Evolutionary conservation across 2,888 invertebrate genomes (phyloP), one percentile per base, ranked within the genome.

Genomic region (Drosophila paucipuncta): DNA sequence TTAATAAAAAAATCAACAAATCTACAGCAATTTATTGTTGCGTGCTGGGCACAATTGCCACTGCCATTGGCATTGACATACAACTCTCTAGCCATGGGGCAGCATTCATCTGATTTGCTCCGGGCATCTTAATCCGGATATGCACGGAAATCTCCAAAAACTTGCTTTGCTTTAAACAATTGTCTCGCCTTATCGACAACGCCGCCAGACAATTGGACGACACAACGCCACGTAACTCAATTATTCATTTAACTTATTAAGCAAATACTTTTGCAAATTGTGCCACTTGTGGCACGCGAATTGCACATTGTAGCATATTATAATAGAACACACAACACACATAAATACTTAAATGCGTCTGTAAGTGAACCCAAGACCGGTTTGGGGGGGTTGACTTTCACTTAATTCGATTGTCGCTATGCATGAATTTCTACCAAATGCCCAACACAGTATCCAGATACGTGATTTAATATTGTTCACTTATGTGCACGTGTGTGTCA

Each of bases 161-260:
- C 54, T 28, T 37, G n/a, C 31, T 31, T 59, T 31, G 16, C 35
- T 61, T 70, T 47, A 49, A 66, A 49, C 66, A 69, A 69, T 67
- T 73, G 68, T 66, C 71, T 66, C 76, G 78, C 60, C 53, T 73
- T 76, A 78, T 76, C 62, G 73, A 73, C 60, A 53, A 22, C 25
- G 53, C 39, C 64, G 33, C 66, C 73, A 66, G 58, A 43, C 58
- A 63, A 31, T 67, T 49, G 28, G 68, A 72, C 52, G 65, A 67
- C 53, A 62, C 55, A 66, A 73, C 68, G 79, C 86, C 89, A 73
- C 89, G 78, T 82, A 82, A 75, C 89, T 83, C 86, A 87, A 89
- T 87, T 89, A 87, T 87, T 76, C 76, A 85, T 87, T 87, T 87
- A 89, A 83, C 83, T 78, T 82, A 89, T 89, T 85, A 87, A 87